phyloP scores from a whole-genome alignment of 2,888 invertebrate genomes.

The Phyllotreta striolata region DNA sequence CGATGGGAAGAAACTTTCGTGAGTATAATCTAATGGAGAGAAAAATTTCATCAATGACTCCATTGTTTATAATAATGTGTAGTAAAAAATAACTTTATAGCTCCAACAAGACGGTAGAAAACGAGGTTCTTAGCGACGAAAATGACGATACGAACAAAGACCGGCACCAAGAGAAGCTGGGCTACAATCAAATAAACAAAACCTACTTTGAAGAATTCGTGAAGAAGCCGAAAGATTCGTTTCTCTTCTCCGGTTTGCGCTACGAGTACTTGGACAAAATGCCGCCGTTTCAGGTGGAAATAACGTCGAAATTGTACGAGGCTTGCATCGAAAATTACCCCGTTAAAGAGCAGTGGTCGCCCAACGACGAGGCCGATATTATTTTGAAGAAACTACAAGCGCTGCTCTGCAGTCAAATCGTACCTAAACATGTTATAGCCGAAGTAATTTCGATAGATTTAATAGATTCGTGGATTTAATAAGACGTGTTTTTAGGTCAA shows the following conservation, averaged over 20 bases:
- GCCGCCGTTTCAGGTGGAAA: conserved; percentile 62
- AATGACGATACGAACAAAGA: conserved; percentile 48
- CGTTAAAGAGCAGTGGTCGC: conserved; percentile 33
- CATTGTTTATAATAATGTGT: conserved; percentile 25
- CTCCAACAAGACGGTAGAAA: conserved; percentile 30
- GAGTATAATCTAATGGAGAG: conserved; percentile 7
- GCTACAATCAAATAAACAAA: conserved; percentile 49
- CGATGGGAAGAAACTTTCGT: conserved; percentile 29
- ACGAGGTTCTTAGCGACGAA: conserved; percentile 32
- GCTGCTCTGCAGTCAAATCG: conserved; percentile 65
- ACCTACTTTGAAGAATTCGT: conserved; percentile 47
- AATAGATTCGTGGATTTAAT: neutral
- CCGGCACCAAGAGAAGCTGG: conserved; percentile 48
- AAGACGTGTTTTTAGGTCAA: conserved; percentile 55
- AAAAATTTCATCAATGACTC: too few species aligned
- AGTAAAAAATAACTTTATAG: conserved; percentile 31
- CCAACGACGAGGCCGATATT: conserved; percentile 52
- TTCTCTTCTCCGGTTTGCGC: conserved; percentile 61
- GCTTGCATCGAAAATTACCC: conserved; percentile 50
- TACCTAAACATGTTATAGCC: conserved; percentile 65
- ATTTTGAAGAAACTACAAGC: conserved; percentile 64
- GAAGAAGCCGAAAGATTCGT: conserved; percentile 53
- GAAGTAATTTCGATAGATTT: conserved; percentile 58
- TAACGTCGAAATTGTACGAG: conserved; percentile 55
- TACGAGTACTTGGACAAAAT: conserved; percentile 64